A percentile compares a stretch with the other conserved stretches of the same genome.
phyloP scores from a whole-genome alignment of 1,140 invertebrate species.

The Drosophila dunni region DNA sequence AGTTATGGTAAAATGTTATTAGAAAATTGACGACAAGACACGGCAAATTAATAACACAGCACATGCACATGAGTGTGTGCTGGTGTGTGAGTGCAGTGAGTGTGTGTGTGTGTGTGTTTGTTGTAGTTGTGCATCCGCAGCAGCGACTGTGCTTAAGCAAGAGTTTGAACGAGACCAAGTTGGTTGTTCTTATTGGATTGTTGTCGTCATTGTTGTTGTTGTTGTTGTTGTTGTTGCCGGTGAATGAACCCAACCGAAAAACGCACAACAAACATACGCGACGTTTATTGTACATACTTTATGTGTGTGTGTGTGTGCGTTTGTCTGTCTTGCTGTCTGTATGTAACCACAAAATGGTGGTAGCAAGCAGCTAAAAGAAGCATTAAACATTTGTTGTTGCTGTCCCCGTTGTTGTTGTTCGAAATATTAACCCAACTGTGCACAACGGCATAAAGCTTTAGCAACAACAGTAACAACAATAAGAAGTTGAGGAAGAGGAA shows the following conservation, averaged over 20 bases:
- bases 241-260: constrained; percentile 52
- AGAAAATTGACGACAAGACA: constrained; percentile 50
- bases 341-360: constrained; percentile 59
- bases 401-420: constrained; percentile 31
- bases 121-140: constrained; percentile 33
- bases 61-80: constrained; percentile 13
- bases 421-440: constrained; percentile 69
- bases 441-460: constrained; percentile 52
- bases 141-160: constrained; percentile 49
- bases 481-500: constrained; percentile 39
- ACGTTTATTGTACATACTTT: constrained; percentile 9
- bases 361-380: constrained; percentile 43
- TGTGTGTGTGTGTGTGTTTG: constrained; percentile 26
- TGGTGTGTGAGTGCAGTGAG: constrained; percentile 14
- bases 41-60: constrained; percentile 44
- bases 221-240: constrained; percentile 35
- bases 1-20: constrained; percentile 41
- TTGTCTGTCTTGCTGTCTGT: background rate
- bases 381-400: constrained; percentile 38
- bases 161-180: constrained; percentile 47
- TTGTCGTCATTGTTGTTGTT: constrained; percentile 16
- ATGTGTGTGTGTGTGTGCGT: constrained; percentile 9
- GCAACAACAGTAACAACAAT: constrained; percentile 42
- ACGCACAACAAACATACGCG: constrained; percentile 52
- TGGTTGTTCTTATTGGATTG: constrained; percentile 49